Conservation (phyloP, 2,113 vertebrate species). For the Tricholaema leucomelas region DNA sequence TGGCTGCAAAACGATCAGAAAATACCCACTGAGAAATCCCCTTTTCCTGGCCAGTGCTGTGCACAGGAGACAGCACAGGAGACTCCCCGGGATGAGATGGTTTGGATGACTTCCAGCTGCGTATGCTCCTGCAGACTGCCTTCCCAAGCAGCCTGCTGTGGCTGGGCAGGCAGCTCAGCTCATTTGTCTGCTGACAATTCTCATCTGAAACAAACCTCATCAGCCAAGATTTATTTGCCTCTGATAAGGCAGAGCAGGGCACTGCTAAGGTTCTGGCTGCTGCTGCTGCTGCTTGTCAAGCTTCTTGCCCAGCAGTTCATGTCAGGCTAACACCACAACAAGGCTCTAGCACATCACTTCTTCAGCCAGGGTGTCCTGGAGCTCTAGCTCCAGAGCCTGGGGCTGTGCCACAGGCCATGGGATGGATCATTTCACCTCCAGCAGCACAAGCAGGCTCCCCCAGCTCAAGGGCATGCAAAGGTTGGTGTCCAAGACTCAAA, state of each 20-base stretch:
- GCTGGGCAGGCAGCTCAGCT: background rate
- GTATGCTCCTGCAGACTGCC: background rate
- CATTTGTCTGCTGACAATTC: slow-evolving; percentile 39
- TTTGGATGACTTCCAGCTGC: slow-evolving; percentile 59
- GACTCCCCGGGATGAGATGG: background rate
- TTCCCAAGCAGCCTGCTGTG: slow-evolving; percentile 37
- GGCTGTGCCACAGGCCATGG: background rate
- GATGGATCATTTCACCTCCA: background rate
- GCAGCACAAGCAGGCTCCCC: background rate
- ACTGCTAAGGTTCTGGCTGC: slow-evolving; percentile 26
- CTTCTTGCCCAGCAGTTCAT: background rate
- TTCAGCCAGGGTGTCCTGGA: background rate
- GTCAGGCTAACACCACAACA: background rate
- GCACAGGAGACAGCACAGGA: slow-evolving; percentile 29
- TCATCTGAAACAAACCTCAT: background rate
- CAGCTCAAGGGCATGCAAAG: background rate
- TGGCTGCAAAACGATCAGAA: background rate
- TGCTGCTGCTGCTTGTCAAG: slow-evolving; percentile 13
- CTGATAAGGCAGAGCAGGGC: slow-evolving; percentile 43
- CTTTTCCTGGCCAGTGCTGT: background rate
- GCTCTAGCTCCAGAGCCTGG: background rate
- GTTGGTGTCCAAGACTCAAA: background rate
- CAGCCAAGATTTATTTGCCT: slow-evolving; percentile 38
- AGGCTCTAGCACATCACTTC: background rate
- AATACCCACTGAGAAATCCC: slow-evolving; percentile 12